These are phyloP conservation scores for Frieseomelitta varia DNA, from an alignment of 1,140 invertebrate species.

Conservation along the genomic window DNA sequence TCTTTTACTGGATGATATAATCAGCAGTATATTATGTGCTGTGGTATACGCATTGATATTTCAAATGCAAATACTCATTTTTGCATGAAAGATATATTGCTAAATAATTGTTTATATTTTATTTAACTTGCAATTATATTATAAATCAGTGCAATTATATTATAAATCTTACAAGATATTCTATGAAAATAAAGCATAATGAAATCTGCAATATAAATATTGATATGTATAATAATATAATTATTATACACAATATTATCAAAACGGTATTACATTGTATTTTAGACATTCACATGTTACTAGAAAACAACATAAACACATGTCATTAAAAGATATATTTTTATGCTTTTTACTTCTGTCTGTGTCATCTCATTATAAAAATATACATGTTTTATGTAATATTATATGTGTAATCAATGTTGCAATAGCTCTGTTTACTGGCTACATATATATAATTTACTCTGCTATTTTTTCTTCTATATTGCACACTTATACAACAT, in stretches of 20 bases:
- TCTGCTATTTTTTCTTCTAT: constrained; percentile 36
- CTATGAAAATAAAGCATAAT: neutral
- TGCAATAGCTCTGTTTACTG: constrained; percentile 22
- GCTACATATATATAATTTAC: constrained; percentile 15
- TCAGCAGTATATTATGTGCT: constrained; percentile 11
- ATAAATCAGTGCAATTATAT: neutral
- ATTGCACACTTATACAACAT: constrained; percentile 29
- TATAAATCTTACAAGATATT: neutral
- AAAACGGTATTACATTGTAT: neutral
- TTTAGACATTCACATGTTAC: neutral
- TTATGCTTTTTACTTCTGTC: neutral
- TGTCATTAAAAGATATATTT: constrained; percentile 6
- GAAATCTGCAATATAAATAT: neutral
- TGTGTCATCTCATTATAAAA: constrained; percentile 18
- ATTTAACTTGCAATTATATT: neutral
- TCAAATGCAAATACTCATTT: constrained; percentile 8
- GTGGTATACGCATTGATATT: constrained; percentile 4
- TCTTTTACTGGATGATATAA: constrained; percentile 20
- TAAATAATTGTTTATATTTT: constrained; percentile 6
- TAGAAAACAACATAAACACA: neutral
- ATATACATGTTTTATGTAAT: neutral
- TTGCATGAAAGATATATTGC: constrained; percentile 28
- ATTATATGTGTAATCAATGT: constrained; percentile 33
- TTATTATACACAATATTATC: neutral
- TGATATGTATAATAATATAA: neutral